phyloP scores from a whole-genome alignment of 2,888 invertebrate genomes.

The Deilephila porcellus region DNA sequence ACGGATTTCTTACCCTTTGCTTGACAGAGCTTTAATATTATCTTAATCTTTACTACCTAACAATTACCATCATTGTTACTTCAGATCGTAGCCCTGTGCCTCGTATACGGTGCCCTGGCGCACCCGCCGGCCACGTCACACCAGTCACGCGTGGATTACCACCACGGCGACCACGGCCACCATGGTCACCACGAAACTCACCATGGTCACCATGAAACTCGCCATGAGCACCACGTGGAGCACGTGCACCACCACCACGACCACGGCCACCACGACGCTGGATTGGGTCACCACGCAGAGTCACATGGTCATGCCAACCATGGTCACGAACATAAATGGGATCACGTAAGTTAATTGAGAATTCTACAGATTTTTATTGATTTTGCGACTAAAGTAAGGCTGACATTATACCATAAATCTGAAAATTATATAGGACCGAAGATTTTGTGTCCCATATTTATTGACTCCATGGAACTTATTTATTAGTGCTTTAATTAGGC shows the following conservation, averaged over 20 bases:
- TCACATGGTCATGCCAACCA: slow-evolving; percentile 35
- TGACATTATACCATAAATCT: too few species aligned
- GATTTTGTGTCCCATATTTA: too few species aligned
- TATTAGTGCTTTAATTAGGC: too few species aligned
- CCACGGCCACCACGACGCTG: slow-evolving; percentile 34
- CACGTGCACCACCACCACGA: slow-evolving; percentile 35
- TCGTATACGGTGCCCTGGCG: slow-evolving; percentile 56
- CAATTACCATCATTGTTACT: slow-evolving; percentile 13
- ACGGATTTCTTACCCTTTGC: too few species aligned
- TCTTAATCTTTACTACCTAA: neutral
- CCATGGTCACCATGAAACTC: slow-evolving; percentile 33
- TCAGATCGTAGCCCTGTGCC: slow-evolving; percentile 56
- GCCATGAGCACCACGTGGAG: slow-evolving; percentile 37
- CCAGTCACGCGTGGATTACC: slow-evolving; percentile 55
- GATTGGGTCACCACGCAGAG: slow-evolving; percentile 32
- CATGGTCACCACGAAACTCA: slow-evolving; percentile 33
- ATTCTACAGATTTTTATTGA: too few species aligned
- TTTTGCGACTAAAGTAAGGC: too few species aligned
- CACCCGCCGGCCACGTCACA: slow-evolving; percentile 61
- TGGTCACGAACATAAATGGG: slow-evolving; percentile 39
- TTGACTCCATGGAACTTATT: neutral
- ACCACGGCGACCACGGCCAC: slow-evolving; percentile 41
- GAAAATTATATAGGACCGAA: too few species aligned
- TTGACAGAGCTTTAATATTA: too few species aligned
- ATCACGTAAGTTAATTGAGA: slow-evolving; percentile 46